A percentile compares a stretch with the other conserved stretches of the same genome.
phyloP scores from a whole-genome alignment of 2,888 invertebrate species.

The Rhodophaea formosa region DNA sequence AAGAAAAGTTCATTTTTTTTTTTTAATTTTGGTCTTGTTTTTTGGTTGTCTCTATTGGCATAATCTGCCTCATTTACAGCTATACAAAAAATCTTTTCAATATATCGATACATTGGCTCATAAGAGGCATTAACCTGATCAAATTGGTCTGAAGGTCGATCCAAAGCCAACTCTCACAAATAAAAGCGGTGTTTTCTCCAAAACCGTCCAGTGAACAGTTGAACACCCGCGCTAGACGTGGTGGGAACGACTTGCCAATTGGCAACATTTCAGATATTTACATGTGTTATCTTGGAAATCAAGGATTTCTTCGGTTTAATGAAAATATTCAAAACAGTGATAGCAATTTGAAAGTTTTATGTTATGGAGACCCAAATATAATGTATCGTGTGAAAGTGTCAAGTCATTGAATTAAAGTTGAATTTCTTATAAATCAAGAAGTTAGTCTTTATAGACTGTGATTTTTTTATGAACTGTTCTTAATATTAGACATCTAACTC shows the following conservation, averaged over 20 bases:
- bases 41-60: too few relatives aligned
- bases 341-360: constrained; percentile 25
- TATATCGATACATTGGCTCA: not conserved
- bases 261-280: constrained; percentile 24
- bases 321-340: constrained; percentile 29
- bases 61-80: too few relatives aligned
- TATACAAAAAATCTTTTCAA: too few relatives aligned
- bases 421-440: too few relatives aligned
- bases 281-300: not conserved
- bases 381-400: too few relatives aligned
- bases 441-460: too few relatives aligned
- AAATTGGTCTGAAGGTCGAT: constrained; percentile 8
- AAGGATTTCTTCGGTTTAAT: constrained; percentile 28
- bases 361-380: constrained; percentile 7
- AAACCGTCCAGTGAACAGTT: constrained; percentile 35
- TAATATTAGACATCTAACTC: too few relatives aligned
- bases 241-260: constrained; percentile 28
- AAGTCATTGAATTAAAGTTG: too few relatives aligned
- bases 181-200: constrained; percentile 34
- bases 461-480: too few relatives aligned
- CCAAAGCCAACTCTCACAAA: constrained; percentile 16
- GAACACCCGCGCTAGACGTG: not conserved
- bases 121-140: not conserved
- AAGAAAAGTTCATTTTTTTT: too few relatives aligned
- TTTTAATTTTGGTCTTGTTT: too few relatives aligned